phyloP scores from a whole-genome alignment of 2,113 vertebrate species.

The Microcebus lehilahytsara region DNA sequence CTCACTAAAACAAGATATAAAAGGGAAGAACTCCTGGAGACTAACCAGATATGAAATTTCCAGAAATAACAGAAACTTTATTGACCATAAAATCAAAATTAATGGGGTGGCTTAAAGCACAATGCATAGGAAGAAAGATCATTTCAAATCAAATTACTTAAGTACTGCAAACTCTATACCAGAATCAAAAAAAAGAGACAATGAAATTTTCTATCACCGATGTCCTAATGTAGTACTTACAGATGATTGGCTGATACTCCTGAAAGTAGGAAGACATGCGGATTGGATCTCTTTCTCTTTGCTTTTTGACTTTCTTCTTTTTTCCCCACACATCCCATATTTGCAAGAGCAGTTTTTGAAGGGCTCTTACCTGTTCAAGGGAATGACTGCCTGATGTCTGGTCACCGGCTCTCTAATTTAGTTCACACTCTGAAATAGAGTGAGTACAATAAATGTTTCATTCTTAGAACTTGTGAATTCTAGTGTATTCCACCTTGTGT shows the following conservation, averaged over 20 bases:
- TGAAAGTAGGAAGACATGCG: not conserved
- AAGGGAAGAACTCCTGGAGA: slow-evolving; percentile 12
- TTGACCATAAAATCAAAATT: slow-evolving; percentile 70
- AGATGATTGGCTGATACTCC: not conserved
- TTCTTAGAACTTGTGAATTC: not conserved
- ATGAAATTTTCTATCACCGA: not conserved
- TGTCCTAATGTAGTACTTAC: not conserved
- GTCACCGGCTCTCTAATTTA: not conserved
- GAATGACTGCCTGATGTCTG: not conserved
- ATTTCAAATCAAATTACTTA: slow-evolving; percentile 53
- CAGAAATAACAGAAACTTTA: slow-evolving; percentile 71
- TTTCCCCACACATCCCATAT: not conserved
- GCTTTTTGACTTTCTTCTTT: not conserved
- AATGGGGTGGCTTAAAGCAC: slow-evolving; percentile 49
- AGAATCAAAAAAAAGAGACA: not conserved
- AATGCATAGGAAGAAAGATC: slow-evolving; percentile 3
- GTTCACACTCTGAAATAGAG: not conserved
- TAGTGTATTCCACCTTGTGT: too few species aligned
- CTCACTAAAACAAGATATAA: not conserved
- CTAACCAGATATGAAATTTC: slow-evolving; percentile 66
- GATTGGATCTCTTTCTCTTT: too few species aligned
- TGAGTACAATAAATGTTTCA: not conserved
- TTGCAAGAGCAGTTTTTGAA: not conserved
- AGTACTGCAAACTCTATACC: not conserved
- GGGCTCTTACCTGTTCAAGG: not conserved